These are phyloP conservation scores for Euplagia quadripunctaria DNA, from an alignment of 2,888 invertebrate genomes.

Conservation along the genomic window DNA sequence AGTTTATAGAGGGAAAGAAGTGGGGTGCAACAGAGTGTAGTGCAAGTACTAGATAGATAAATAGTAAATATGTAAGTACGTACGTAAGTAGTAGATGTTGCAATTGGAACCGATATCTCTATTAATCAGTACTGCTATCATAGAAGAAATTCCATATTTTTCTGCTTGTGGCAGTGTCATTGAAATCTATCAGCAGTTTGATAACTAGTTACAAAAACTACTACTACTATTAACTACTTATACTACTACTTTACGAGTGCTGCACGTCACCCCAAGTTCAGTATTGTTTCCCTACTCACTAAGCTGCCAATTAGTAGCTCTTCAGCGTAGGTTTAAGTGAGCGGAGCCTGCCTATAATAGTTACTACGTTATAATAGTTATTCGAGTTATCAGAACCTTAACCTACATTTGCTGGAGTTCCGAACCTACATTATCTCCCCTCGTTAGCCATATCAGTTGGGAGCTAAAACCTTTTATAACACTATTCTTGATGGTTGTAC, in stretches of 20 bases:
- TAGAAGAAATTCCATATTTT: no score
- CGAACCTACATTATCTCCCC: background rate
- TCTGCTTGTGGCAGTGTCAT: no score
- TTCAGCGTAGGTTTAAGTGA: background rate
- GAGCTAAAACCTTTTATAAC: slow-evolving; percentile 8
- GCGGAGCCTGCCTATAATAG: background rate
- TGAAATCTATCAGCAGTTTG: no score
- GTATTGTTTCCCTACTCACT: background rate
- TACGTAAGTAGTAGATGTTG: background rate
- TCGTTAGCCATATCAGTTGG: slow-evolving; percentile 8
- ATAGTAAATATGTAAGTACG: background rate
- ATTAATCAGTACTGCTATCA: background rate
- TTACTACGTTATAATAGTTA: background rate
- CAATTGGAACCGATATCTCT: background rate
- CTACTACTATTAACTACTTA: background rate
- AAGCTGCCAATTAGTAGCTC: no score
- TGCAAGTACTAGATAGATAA: background rate
- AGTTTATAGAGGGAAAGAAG: background rate
- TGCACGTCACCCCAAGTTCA: background rate
- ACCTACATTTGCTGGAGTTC: background rate
- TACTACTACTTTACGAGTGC: background rate
- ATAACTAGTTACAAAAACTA: no score
- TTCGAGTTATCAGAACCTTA: slow-evolving; percentile 1
- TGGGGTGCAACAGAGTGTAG: background rate
- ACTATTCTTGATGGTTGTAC: background rate